phyloP scores from a whole-genome alignment of 2,888 invertebrate genomes.

The Alitta virens region DNA sequence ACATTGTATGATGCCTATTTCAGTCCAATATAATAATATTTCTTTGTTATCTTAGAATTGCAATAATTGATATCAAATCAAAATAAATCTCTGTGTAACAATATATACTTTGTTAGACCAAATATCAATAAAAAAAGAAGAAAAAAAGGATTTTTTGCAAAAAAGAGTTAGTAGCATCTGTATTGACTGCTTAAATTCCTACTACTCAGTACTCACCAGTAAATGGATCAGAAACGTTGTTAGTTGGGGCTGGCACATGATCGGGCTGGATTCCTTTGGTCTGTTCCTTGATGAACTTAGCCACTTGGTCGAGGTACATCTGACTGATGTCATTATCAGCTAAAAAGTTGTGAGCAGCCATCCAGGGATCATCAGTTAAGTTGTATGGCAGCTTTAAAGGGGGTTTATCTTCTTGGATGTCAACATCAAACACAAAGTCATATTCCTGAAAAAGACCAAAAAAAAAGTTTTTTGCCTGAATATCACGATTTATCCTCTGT shows the following conservation, averaged over 20 bases:
- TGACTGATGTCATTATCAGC: slow-evolving; percentile 80
- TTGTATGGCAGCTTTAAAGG: slow-evolving; percentile 90
- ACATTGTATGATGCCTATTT: too few relatives aligned
- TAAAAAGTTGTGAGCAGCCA: slow-evolving; percentile 85
- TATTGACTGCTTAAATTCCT: not conserved
- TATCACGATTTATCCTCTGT: too few relatives aligned
- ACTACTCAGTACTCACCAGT: slow-evolving; percentile 64
- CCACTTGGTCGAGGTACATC: slow-evolving; percentile 82
- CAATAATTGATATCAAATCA: too few relatives aligned
- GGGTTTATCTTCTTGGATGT: slow-evolving; percentile 85
- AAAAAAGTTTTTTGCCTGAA: too few relatives aligned
- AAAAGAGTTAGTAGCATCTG: not conserved
- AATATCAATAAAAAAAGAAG: too few relatives aligned
- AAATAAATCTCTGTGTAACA: too few relatives aligned
- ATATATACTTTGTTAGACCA: too few relatives aligned
- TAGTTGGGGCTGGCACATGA: slow-evolving; percentile 35
- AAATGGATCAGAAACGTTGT: slow-evolving; percentile 61
- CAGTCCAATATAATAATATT: too few relatives aligned
- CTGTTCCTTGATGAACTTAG: slow-evolving; percentile 87
- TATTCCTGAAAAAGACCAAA: slow-evolving; percentile 66
- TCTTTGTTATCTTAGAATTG: too few relatives aligned
- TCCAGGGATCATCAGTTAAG: slow-evolving; percentile 85
- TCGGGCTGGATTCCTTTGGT: slow-evolving; percentile 61
- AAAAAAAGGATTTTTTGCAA: too few relatives aligned
- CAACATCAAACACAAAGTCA: slow-evolving; percentile 94